phyloP scores from a whole-genome alignment of 1,140 invertebrate species.

The Pseudomyrmex flavicornis region DNA sequence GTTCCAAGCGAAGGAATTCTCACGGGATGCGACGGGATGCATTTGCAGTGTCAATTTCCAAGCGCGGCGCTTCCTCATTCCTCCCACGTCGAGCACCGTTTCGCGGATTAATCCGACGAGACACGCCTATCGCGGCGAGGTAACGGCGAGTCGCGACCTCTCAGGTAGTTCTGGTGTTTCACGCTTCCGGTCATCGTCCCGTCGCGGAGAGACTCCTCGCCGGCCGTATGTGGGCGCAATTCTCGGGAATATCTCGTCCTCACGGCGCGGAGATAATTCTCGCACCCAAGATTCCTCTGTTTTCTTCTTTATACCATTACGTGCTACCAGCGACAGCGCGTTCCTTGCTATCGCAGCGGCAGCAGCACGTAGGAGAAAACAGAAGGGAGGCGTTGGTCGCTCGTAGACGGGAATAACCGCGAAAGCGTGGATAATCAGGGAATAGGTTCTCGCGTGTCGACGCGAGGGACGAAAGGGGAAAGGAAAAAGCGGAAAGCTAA shows the following conservation, averaged over 20 bases:
- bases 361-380: constrained; percentile 20
- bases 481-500: neutral
- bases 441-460: constrained; percentile 44
- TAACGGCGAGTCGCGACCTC: constrained; percentile 41
- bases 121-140: constrained; percentile 38
- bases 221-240: constrained; percentile 49
- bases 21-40: constrained; percentile 10
- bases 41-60: constrained; percentile 40
- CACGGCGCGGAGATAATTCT: constrained; percentile 23
- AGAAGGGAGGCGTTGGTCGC: neutral
- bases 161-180: constrained; percentile 42
- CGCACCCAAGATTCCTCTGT: neutral
- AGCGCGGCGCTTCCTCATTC: constrained; percentile 46
- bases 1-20: neutral
- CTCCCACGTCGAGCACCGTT: constrained; percentile 30
- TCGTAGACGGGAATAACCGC: constrained; percentile 61
- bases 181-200: constrained; percentile 60
- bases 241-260: constrained; percentile 25
- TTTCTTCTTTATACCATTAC: constrained; percentile 10
- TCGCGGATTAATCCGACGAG: constrained; percentile 54
- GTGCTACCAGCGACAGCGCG: constrained; percentile 52
- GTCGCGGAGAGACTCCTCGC: neutral
- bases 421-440: constrained; percentile 68
- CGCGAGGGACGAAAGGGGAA: constrained; percentile 13
- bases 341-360: neutral